phyloP scores from a whole-genome alignment of 2,888 invertebrate species.

The Leistus spinibarbis region DNA sequence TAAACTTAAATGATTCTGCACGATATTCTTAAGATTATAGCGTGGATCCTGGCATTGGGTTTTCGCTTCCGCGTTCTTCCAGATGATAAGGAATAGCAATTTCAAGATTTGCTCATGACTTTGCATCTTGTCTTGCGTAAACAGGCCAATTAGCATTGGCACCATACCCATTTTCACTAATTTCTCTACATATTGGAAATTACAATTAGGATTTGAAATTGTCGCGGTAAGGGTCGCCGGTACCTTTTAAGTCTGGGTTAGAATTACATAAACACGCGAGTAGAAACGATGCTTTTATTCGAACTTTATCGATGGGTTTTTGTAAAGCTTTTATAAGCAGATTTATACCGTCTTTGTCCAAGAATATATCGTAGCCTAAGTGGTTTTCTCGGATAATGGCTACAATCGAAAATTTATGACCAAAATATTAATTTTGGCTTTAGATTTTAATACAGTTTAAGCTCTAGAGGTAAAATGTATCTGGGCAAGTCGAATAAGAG shows the following conservation, averaged over 20 bases:
- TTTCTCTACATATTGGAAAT: neutral
- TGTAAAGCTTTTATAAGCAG: neutral
- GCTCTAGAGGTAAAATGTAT: too few species aligned
- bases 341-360: neutral
- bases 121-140: neutral
- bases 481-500: neutral
- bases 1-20: neutral
- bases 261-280: neutral
- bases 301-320: neutral
- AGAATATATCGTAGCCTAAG: neutral
- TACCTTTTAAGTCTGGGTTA: neutral
- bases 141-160: neutral
- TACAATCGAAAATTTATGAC: neutral
- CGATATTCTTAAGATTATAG: neutral
- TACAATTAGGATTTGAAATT: neutral
- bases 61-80: neutral
- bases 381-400: slow-evolving; percentile 1
- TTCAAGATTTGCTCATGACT: slow-evolving; percentile 7
- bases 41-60: neutral
- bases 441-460: too few species aligned
- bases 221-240: neutral
- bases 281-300: slow-evolving; percentile 1
- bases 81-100: neutral
- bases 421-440: too few species aligned
- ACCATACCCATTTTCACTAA: neutral